Evolutionary conservation across 2,888 invertebrate genomes (phyloP), one percentile per base, ranked within the genome.

Genomic region (Thelaira solivaga): DNA sequence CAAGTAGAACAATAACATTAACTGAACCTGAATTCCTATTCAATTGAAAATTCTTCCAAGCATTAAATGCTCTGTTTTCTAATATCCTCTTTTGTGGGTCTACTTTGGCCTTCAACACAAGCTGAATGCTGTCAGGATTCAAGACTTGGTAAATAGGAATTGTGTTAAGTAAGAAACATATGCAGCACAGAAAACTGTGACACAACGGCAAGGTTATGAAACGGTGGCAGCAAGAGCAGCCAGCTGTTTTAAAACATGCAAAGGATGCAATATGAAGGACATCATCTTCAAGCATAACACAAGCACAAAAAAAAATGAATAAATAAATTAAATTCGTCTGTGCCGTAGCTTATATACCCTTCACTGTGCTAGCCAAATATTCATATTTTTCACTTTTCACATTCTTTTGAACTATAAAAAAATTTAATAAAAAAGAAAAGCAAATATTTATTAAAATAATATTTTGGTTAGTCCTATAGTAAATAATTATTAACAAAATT

Each of bases 71-170:
- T 3, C 49, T 51, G 41, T 39, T 49, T 43, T 41, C 10, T 6
- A 8, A 13, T 71, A 8, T 53, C 7, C n/a, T 26, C n/a, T 36
- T 41, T 26, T 34, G 16, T 18, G 64, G 47, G 34, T 45, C 49
- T 51, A 43, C 57, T 65, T 65, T 73, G 73, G 65, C 65, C 64
- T 65, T 73, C 65, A 49, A 39, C 49, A 41, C 57, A 31, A 24
- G 7, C 64, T 49, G 41, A 47, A n/a, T 57, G 11, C 57, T 57
- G 72, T 41, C 64, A 57, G 64, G 36, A 34, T 11, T 24, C 18
- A 24, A 18, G 31, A 49, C 34, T 49, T 65, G n/a, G n/a, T n/a
- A n/a, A 72, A 53, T 55, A 57, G 31, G 31, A 59, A 69, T 64
- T 62, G 64, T 47, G 41, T 20, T 73, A 8, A 49, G 49, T 49